These are phyloP conservation scores for Philopedon plagiatum DNA, from an alignment of 2,888 invertebrate genomes.

Conservation along the genomic window DNA sequence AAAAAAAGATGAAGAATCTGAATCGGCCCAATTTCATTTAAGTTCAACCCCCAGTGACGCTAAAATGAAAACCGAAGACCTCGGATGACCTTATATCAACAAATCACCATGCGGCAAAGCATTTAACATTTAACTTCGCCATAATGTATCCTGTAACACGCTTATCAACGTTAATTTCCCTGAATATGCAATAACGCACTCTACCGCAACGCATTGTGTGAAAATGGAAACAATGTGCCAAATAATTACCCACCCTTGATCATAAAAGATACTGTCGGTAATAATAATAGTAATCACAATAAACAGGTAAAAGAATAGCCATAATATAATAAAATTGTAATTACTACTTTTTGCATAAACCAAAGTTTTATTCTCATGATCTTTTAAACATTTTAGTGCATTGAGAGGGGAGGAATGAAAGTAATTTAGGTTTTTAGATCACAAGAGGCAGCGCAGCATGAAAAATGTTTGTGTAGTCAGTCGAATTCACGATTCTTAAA, in stretches of 20 bases:
- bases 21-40: no score
- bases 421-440: not conserved
- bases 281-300: not conserved
- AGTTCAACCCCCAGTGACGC: no score
- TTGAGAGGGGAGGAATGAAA: not conserved
- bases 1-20: no score
- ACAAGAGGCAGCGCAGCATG: no score
- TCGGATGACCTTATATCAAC: not conserved
- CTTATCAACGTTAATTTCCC: conserved; percentile 2
- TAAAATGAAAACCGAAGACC: not conserved
- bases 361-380: not conserved
- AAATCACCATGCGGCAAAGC: not conserved
- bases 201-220: conserved; percentile 25
- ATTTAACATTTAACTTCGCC: not conserved
- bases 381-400: not conserved
- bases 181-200: not conserved
- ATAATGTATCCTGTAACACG: conserved; percentile 17
- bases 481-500: no score
- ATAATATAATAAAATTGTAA: not conserved
- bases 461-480: no score
- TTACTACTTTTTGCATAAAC: not conserved
- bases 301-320: not conserved
- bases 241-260: conserved; percentile 27
- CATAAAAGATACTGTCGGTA: not conserved
- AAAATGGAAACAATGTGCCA: conserved; percentile 30